Percentiles rank a stretch among this genome's conserved stretches.
These are phyloP conservation scores for Craterocephalus amniculus DNA, from an alignment of 2,797 vertebrate species.

Conservation along the genomic window DNA sequence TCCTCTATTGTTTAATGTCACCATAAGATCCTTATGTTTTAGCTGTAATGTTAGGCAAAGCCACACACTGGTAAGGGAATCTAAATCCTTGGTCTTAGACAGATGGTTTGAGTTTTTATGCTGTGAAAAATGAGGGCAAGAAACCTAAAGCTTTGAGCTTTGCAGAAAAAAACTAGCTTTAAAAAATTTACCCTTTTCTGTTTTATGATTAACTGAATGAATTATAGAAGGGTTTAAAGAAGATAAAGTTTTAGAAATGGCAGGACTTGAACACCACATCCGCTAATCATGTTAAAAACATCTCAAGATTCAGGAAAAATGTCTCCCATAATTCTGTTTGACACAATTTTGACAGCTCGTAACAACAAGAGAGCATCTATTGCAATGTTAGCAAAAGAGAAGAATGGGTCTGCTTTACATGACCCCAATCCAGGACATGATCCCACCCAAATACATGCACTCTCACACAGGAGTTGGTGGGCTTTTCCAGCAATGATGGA, in stretches of 20 bases:
- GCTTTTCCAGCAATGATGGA: constrained; percentile 38
- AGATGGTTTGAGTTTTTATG: not conserved
- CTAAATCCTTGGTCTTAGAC: not conserved
- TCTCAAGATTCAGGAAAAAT: not conserved
- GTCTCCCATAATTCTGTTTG: not conserved
- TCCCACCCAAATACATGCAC: constrained; percentile 15
- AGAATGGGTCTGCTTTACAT: constrained; percentile 39
- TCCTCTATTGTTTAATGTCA: not conserved
- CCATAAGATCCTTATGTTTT: not conserved
- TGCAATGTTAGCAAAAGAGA: constrained; percentile 30
- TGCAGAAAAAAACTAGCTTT: not conserved
- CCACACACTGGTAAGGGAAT: not conserved
- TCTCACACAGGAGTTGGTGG: constrained; percentile 32
- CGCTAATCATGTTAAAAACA: not conserved
- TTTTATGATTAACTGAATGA: not conserved
- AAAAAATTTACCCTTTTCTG: not conserved
- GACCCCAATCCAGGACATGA: constrained; percentile 64
- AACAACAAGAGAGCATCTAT: constrained; percentile 12
- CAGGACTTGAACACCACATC: not conserved
- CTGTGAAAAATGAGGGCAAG: not conserved
- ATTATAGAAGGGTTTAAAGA: not conserved
- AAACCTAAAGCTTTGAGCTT: constrained; percentile 1
- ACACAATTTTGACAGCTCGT: not conserved
- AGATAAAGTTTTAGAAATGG: not conserved
- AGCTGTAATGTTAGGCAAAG: not conserved